Evolutionary conservation across 2,113 vertebrate species (phyloP).

Genomic region (Notothenia rossii): DNA sequence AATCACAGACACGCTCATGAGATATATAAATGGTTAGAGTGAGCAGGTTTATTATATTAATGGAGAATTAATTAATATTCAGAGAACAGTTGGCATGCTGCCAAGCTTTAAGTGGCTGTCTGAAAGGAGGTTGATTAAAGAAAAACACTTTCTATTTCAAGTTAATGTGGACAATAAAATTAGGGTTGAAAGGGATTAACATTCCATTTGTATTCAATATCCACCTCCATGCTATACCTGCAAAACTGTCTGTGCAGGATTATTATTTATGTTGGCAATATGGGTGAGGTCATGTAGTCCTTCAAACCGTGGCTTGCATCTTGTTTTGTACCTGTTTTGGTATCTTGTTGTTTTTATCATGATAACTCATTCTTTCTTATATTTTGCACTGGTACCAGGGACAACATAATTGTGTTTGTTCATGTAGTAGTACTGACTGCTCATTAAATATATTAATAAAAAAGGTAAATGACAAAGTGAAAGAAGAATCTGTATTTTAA

Average conservation of each 20-base stretch:
- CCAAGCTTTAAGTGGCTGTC: background rate
- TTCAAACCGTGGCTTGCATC: too few species aligned
- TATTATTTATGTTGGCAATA: background rate
- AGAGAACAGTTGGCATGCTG: background rate
- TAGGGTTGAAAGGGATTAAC: conserved; percentile 12
- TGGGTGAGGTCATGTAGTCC: background rate
- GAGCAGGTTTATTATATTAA: conserved; percentile 7
- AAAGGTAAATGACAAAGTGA: too few species aligned
- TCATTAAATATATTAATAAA: too few species aligned
- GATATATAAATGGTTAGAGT: conserved; percentile 5
- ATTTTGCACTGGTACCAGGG: too few species aligned
- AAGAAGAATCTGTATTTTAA: too few species aligned
- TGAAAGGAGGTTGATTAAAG: conserved; percentile 2
- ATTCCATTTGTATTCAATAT: conserved; percentile 13
- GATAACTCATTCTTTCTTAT: too few species aligned
- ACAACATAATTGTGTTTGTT: too few species aligned
- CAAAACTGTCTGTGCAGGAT: background rate
- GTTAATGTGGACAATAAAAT: background rate
- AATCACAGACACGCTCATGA: conserved; percentile 11
- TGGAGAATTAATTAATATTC: conserved; percentile 30
- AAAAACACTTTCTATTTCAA: background rate
- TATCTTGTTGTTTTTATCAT: too few species aligned
- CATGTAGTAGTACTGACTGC: too few species aligned
- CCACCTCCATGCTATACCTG: background rate
- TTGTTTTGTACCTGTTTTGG: too few species aligned